Evolutionary conservation across 64 coral and sea anemone species (phyloP), one percentile per base, ranked within the genome.

Genomic region (Cladopsammia gracilis): DNA sequence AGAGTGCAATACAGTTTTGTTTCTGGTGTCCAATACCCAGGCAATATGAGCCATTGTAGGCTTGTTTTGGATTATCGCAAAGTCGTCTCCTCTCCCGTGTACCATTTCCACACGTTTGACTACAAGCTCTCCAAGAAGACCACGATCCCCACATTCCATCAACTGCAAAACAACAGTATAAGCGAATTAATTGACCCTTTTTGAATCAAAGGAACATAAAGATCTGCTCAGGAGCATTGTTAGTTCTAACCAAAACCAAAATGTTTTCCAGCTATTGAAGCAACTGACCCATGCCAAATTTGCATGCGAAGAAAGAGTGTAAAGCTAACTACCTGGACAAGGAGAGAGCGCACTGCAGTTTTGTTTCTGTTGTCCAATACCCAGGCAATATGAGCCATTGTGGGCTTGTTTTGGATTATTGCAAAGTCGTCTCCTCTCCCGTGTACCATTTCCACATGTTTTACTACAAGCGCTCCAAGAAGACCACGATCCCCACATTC

Each of bases 91-190:
- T 69, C 5, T 79, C 46, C 26, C 72, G 68, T 16, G 25, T 72
- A 6, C 90, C 90, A 20, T 26, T 43, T 2, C 48, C 78, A 51
- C 90, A 92, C 7, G 67, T 23, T 25, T 85, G 85, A 43, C 68
- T 83, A 51, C 90, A 92, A 16, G 19, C 1, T 1, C 64, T 46
- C 6, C 71, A 92, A 1, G 3, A 9, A 10, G 49, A 5, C 64
- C 67, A 92, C 0, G 4, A 5, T 48, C 76, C 46, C 76, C 77
- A 91, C n/a, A 6, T 25, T 18, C 64, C 89, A 23, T 91, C 25
- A 61, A 81, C 89, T 91, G 24, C 4, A 72, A 6, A 52, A 9
- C 6, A 13, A 65, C 13, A 66, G 16, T 19, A 19, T n/a, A n/a
- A n/a, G n/a, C 20, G n/a, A 6, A 10, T 24, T 24, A 69, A 69